Base-by-base conservation (phyloP, 2,797 vertebrate genomes). In the Chiloscyllium punctatum region DNA sequence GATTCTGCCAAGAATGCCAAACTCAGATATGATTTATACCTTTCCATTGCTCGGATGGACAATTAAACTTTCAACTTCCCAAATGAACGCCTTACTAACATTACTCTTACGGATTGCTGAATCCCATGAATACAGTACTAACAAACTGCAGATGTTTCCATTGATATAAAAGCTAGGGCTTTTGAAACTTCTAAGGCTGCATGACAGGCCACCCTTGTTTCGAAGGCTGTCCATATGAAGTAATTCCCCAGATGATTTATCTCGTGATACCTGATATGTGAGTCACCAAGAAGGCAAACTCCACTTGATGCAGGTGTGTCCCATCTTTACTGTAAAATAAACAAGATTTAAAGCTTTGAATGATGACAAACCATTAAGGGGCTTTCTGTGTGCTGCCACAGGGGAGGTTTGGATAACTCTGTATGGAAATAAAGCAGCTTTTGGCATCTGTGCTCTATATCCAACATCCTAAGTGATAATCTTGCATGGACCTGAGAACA, bases 261-360 rank as follows among this genome's bases (percentile, higher is more conserved):
- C 18, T 33, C 3, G 33, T 53, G 71, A 77, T 33, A 74, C 25
- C 30, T 53, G 48, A 77, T 74, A 77, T 5, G n/a, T 33, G 94
- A 53, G 23, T 51, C 94, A 95, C 4, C 94, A 77, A 15, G 71
- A 94, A 77, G 71, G 18, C 48, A 4, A 33, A 68, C 16, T 91
- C 88, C 62, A 57, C 68, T 92, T 92, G 27, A 69, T 27, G 69
- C 94, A 94, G 94, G 94, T 95, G 94, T 77, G 62, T 48, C 71
- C 94, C 30, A 9, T 77, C 94, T 77, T 48, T 27, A 27, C 48
- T 77, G 48, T 51, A 72, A 33, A 57, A 77, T 30, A 33, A 53
- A 66, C 5, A 57, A 71, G 71, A 74, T 25, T 33, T 51, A 33
- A 30, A 74, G 1, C 42, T 18, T 62, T 1, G 1, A 95, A 95